Percentiles rank a stretch among this genome's conserved stretches.
These are phyloP conservation scores for Cinclus cinclus DNA, from an alignment of 2,113 vertebrate species.

Conservation along the genomic window DNA sequence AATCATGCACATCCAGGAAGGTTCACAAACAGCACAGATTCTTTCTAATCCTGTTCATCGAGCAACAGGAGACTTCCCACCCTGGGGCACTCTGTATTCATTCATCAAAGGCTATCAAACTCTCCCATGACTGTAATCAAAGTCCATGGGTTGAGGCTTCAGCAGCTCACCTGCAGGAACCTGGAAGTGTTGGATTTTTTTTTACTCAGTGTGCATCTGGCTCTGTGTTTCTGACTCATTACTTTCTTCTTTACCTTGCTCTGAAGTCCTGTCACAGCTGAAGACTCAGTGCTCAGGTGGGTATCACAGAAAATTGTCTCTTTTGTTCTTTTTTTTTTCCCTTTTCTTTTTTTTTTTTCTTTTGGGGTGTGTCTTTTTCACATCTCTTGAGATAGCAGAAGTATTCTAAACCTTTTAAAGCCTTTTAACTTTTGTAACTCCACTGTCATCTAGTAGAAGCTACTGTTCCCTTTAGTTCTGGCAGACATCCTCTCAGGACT, in stretches of 20 bases:
- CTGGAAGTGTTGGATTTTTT: not conserved
- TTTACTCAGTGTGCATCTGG: not conserved
- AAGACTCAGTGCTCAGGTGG: not conserved
- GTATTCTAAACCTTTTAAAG: not conserved
- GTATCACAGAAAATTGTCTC: not conserved
- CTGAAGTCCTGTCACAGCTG: not conserved
- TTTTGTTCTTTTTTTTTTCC: not conserved
- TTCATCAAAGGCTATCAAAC: not conserved
- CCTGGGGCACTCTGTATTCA: not conserved
- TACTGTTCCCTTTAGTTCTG: not conserved
- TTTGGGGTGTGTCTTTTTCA: not conserved
- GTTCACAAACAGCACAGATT: not conserved
- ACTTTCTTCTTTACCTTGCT: not conserved
- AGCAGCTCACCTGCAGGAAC: not conserved
- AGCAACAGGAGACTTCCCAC: not conserved
- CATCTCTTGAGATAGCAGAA: not conserved
- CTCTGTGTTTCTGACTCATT: not conserved
- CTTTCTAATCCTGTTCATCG: not conserved
- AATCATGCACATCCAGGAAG: not conserved
- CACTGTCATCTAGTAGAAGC: not conserved
- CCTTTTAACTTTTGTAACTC: not conserved
- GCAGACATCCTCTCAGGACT: not conserved
- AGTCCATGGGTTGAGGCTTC: not conserved
- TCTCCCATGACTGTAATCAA: not conserved
- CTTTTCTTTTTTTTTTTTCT: not conserved